Base-by-base conservation (phyloP, 92 coral and sea anemone genomes). In the Zoanthus sociatus region DNA sequence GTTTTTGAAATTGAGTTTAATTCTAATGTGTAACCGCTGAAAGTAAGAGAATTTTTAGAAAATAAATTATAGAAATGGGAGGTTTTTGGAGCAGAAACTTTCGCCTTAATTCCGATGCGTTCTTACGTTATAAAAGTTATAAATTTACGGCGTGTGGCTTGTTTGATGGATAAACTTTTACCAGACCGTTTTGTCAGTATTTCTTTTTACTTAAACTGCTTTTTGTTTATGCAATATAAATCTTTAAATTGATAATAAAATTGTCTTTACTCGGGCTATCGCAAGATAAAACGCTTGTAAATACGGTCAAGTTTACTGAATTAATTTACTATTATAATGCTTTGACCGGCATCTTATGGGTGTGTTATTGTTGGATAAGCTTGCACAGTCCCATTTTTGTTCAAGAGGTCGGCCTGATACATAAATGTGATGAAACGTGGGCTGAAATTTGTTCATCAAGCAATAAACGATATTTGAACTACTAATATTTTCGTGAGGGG, bases 281-380 rank as follows among this genome's bases (percentile, higher is more conserved):
- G 73, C 74, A 13, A 30, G 58, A 32, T 13, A n/a, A 47, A 68
- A 37, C 48, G 42, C 37, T 66, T 42, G 74, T 44, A 30, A 69
- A 69, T 32, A 69, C 45, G 26, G 45, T 30, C 7, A 69, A 69
- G 21, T 63, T 33, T 69, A 69, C 74, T 6, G 73, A 20, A 74
- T 74, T 76, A 63, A 63, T 72, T 72, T 18, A 83, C 50, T 75
- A 13, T 30, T 31, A 61, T 20, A 17, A 10, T 58, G 60, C 77
- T 86, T 86, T 86, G 84, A 86, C 89, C 79, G 89, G 55, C 83
- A 75, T 84, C 73, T 26, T 55, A 84, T 76, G 84, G 79, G 89
- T 63, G 81, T 73, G 64, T 75, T 68, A 20, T 66, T 76, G 77
- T 66, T 32, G 32, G 74, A 69, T 69, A 47, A 63, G 48, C 69